Base-by-base conservation (phyloP, 2,888 invertebrate species). In the Hesperia comma region DNA sequence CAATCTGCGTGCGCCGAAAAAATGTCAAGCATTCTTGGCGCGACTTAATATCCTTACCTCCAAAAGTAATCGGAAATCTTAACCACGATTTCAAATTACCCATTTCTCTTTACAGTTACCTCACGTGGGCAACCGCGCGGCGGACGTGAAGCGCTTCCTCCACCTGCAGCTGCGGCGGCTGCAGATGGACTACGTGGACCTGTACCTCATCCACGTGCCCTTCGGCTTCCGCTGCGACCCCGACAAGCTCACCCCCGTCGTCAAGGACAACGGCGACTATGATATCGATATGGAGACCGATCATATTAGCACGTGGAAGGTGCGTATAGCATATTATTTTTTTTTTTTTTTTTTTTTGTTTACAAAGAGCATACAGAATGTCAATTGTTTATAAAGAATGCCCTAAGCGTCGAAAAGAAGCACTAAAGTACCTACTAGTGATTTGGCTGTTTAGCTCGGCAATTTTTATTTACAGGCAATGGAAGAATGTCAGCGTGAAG, bases 181-280 rank as follows among this genome's bases (percentile, higher is more conserved):
- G 61, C 94, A 95, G 71, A 81, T 96, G 71, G 93, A 94, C 70
- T 97, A 97, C 79, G 90, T 97, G 2, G 97, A 97, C 77, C 92
- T 97, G 72, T 97, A 96, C 79, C 91, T 97, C 33, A 94, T 97
- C 68, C 97, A 97, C 77, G 95, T 95, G 84, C 96, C 97, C 0
- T 95, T 96, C 77, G 95, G 95, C 6, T 94, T 96, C 74, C 79
- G 86, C 60, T 93, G 93, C 74, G 93, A 95, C 74, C 87, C 93
- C 49, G 83, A 88, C 14, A 93, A 90, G 7, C 85, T 93, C 41
- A 92, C 94, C 19, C 94, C 95, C 0, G 82, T 93, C 4, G 82
- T 90, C 2, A 93, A 94, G 67, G 91, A 93, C 56, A 93, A 94
- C 79, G 95, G 95, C 8, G 88, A 93, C 54, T 94, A 94, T 73